Conservation (phyloP, 2,888 invertebrate species). For the Agrochola circellaris region DNA sequence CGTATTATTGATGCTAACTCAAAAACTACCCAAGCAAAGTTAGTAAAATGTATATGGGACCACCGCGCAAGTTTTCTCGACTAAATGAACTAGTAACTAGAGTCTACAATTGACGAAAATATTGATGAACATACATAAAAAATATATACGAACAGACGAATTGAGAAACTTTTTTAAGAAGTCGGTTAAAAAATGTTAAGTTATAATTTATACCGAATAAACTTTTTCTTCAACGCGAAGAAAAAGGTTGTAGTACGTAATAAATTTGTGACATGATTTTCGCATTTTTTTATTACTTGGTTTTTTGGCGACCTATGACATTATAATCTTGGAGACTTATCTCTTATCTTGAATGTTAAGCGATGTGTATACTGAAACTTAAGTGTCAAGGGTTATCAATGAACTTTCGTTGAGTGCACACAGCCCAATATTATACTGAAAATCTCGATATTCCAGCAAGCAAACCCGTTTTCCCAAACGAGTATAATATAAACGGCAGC, state of each 20-base stretch:
- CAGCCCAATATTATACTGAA: not conserved
- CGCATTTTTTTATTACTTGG: not conserved
- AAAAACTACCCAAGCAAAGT: too few relatives aligned
- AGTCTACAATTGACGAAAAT: too few relatives aligned
- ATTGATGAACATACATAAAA: too few relatives aligned
- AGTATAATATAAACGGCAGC: slow-evolving; percentile 46
- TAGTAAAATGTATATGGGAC: too few relatives aligned
- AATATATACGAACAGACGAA: too few relatives aligned
- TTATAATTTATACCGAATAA: not conserved
- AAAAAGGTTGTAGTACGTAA: not conserved
- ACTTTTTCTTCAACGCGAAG: not conserved
- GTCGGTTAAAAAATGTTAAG: too few relatives aligned
- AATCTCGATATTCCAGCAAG: not conserved
- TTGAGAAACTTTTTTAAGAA: too few relatives aligned
- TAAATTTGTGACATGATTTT: not conserved
- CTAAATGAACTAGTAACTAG: too few relatives aligned
- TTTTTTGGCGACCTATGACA: not conserved
- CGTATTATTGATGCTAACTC: too few relatives aligned
- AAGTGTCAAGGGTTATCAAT: too few relatives aligned
- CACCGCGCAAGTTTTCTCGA: too few relatives aligned
- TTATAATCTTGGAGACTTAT: not conserved
- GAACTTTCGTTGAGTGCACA: not conserved
- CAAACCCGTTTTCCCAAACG: not conserved
- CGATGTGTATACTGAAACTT: too few relatives aligned
- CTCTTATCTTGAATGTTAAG: not conserved